Base-by-base conservation (phyloP, 2,113 vertebrate genomes). In the Petrocephalus zakoni region DNA sequence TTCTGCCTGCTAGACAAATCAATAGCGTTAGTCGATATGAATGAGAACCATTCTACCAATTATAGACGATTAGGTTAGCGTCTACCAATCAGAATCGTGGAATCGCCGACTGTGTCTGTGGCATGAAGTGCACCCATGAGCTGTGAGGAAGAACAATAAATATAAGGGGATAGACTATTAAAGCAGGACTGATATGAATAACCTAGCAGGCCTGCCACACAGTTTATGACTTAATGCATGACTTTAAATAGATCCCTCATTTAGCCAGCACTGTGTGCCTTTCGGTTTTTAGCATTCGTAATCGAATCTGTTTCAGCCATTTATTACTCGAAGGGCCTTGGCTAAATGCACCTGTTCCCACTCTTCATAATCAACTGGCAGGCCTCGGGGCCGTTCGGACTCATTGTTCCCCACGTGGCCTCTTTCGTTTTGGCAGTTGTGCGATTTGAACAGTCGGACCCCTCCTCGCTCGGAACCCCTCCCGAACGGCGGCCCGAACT, bases 21-120 rank as follows among this genome's bases (percentile, higher is more conserved):
- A 75, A 91, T 90, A 88, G 83, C 88, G 88, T 91, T 88, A 92
- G 91, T 91, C 90, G 90, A 88, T 91, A 91, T 91, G 88, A 90
- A 92, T 91, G 88, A 92, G 90, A 90, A 89, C 58, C 91, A 89
- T 90, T 91, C 89, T 88, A 91, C 86, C 91, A 92, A 90, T 91
- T 92, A 92, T 78, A 91, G 89, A 91, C 91, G 88, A 91, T 91
- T 90, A 88, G 88, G 89, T 91, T 91, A 90, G 88, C 85, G 58
- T 90, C 87, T 47, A 87, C 90, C 90, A 91, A 88, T 91, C 90
- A 89, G 68, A 87, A 42, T 17, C 25, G 51, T 87, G 13, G 89
- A 91, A 89, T 89, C 88, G 64, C 87, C 82, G 37, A 81, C 72
- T 46, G 52, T 86, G 84, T 88, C 72, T 88, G 52, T 85, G 21